Evolutionary conservation across 2,797 vertebrate species (phyloP).

Genomic region (Salmo trutta): DNA sequence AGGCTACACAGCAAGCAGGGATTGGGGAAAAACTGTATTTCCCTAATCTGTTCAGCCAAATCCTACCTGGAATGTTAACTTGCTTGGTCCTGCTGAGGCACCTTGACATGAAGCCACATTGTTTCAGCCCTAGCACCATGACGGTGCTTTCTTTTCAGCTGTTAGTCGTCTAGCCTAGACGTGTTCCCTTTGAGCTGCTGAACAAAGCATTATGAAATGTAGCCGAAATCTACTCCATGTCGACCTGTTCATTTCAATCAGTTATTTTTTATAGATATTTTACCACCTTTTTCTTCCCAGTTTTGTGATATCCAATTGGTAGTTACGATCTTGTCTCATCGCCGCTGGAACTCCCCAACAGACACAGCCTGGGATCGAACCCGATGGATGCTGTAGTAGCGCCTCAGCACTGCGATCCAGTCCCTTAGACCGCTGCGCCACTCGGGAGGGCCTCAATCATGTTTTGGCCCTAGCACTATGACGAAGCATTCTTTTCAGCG

Average conservation of each 20-base stretch:
- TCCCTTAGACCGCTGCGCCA: too few relatives aligned
- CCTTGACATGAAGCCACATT: slow-evolving; percentile 10
- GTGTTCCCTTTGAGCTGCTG: not conserved
- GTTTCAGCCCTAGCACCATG: not conserved
- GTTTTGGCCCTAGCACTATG: not conserved
- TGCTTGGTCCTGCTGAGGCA: slow-evolving; percentile 18
- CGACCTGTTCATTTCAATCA: too few relatives aligned
- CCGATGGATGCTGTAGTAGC: too few relatives aligned
- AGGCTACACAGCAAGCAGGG: not conserved
- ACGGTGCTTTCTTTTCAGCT: not conserved
- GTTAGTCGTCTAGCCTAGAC: not conserved
- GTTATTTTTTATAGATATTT: too few relatives aligned
- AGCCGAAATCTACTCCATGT: too few relatives aligned
- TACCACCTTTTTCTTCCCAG: too few relatives aligned
- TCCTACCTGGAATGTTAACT: slow-evolving; percentile 16
- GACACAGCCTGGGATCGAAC: too few relatives aligned
- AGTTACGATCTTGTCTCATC: too few relatives aligned
- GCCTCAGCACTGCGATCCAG: too few relatives aligned
- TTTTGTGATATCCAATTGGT: too few relatives aligned
- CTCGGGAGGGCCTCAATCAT: too few relatives aligned
- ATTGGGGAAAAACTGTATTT: not conserved
- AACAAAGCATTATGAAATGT: not conserved
- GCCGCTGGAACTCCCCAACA: too few relatives aligned
- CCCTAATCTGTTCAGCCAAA: not conserved
- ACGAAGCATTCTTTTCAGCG: not conserved